Conservation (phyloP, 2,888 invertebrate species). For the Phanerotoma sp. region DNA sequence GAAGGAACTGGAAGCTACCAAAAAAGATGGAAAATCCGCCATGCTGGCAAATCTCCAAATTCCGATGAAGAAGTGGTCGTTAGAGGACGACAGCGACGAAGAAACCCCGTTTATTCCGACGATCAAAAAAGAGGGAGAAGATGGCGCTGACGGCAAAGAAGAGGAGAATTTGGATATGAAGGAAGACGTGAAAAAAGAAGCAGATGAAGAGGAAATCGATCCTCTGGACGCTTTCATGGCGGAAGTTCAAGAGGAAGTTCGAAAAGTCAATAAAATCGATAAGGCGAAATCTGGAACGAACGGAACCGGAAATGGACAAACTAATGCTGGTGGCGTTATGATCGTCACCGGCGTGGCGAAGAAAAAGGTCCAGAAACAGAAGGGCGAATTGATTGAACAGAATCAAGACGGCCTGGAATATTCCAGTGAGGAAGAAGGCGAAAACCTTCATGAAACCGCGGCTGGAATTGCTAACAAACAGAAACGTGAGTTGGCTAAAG, state of each 20-base stretch:
- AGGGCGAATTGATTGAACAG: slow-evolving; percentile 98
- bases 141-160: slow-evolving; percentile 42
- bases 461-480: slow-evolving; percentile 88
- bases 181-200: slow-evolving; percentile 38
- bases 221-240: slow-evolving; percentile 98
- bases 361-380: slow-evolving; percentile 74
- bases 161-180: slow-evolving; percentile 34
- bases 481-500: slow-evolving; percentile 88
- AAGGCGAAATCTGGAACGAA: slow-evolving; percentile 58
- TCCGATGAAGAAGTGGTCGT: slow-evolving; percentile 84
- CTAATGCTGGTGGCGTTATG: slow-evolving; percentile 64
- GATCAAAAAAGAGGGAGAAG: slow-evolving; percentile 64
- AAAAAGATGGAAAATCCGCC: slow-evolving; percentile 74
- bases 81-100: slow-evolving; percentile 95
- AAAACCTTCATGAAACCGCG: slow-evolving; percentile 89
- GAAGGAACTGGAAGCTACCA: slow-evolving; percentile 77
- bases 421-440: slow-evolving; percentile 95
- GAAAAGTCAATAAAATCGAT: slow-evolving; percentile 66
- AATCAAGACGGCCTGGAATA: slow-evolving; percentile 98
- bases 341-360: slow-evolving; percentile 85
- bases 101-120: slow-evolving; percentile 56
- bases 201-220: slow-evolving; percentile 82
- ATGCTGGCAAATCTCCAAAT: slow-evolving; percentile 64
- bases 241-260: slow-evolving; percentile 80
- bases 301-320: slow-evolving; percentile 41